Evolutionary conservation across 1,140 invertebrate species (phyloP).

Genomic region (Paraescarpia echinospica): DNA sequence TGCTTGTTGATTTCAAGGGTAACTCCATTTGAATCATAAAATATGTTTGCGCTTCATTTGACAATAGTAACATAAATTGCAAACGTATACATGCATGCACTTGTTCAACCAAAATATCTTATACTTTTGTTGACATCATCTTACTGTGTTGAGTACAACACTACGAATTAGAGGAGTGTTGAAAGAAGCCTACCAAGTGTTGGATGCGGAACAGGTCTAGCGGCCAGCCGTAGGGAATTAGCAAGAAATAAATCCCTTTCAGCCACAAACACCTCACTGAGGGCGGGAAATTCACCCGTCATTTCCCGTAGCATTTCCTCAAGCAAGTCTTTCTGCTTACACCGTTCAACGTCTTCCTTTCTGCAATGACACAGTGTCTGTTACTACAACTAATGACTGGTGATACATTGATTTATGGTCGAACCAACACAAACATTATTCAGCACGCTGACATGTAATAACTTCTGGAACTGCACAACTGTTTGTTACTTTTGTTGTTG

Average conservation of each 20-base stretch:
- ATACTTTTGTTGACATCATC: no score
- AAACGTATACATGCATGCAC: background rate
- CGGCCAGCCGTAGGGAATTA: constrained; percentile 80
- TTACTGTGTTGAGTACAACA: no score
- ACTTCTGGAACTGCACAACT: no score
- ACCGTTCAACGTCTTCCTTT: constrained; percentile 89
- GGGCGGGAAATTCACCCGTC: constrained; percentile 85
- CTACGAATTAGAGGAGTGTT: background rate
- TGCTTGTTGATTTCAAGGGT: background rate
- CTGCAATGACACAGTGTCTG: constrained; percentile 57
- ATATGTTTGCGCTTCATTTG: background rate
- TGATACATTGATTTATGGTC: no score
- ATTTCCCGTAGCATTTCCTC: constrained; percentile 89
- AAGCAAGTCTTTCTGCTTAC: constrained; percentile 86
- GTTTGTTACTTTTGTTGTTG: no score
- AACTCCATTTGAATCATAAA: background rate
- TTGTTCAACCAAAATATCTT: background rate
- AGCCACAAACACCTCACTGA: constrained; percentile 87
- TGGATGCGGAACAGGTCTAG: constrained; percentile 42
- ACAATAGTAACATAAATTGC: background rate
- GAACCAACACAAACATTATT: no score
- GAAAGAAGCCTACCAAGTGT: background rate
- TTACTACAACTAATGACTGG: background rate
- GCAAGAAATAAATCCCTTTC: constrained; percentile 91
- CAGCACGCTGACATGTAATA: no score